Conservation (phyloP, 2,797 vertebrate species). For the Coranthus polyacanthus region DNA sequence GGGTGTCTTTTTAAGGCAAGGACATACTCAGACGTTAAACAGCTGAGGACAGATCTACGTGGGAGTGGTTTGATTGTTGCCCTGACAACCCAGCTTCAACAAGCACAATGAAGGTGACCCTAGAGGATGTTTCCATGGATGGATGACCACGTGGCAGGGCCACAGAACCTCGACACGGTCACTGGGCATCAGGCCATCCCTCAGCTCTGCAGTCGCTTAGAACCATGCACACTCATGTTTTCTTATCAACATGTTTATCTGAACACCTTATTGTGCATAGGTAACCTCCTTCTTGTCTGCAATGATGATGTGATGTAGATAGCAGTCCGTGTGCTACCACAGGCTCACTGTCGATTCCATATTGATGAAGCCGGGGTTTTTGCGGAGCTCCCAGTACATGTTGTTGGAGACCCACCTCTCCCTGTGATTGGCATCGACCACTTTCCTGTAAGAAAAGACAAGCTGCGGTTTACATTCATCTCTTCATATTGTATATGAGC, state of each 20-base stretch:
- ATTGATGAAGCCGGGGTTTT: constrained; percentile 97
- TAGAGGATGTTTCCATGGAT: constrained; percentile 59
- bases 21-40: constrained; percentile 79
- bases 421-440: constrained; percentile 93
- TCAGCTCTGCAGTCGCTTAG: constrained; percentile 48
- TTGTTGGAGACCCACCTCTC: constrained; percentile 98
- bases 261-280: constrained; percentile 81
- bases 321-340: constrained; percentile 90
- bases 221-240: constrained; percentile 58
- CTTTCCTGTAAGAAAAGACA: constrained; percentile 87
- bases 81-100: constrained; percentile 74
- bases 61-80: constrained; percentile 58
- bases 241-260: constrained; percentile 38
- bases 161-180: constrained; percentile 26
- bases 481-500: no score
- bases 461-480: no score
- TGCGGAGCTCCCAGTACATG: constrained; percentile 97
- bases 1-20: constrained; percentile 86
- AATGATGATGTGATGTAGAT: constrained; percentile 80
- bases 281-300: constrained; percentile 78
- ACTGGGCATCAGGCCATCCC: constrained; percentile 33
- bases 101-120: constrained; percentile 75
- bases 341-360: constrained; percentile 88
- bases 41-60: constrained; percentile 76
- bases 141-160: constrained; percentile 46